phyloP scores from a whole-genome alignment of 2,113 vertebrate genomes.

The Gambusia holbrooki region DNA sequence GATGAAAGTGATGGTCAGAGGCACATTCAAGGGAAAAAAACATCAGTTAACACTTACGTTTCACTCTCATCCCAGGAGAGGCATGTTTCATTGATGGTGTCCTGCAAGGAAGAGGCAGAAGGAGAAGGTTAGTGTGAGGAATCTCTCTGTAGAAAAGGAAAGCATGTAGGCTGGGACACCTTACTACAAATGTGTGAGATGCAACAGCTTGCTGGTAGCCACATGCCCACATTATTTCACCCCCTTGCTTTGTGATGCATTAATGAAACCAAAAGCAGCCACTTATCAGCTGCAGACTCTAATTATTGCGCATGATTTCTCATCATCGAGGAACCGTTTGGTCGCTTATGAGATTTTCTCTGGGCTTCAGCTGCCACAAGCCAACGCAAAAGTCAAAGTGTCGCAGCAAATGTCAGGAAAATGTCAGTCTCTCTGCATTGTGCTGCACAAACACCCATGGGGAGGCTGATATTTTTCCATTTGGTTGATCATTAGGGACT shows the following conservation, averaged over 20 bases:
- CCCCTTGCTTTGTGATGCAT: conserved; percentile 16
- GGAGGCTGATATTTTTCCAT: conserved; percentile 41
- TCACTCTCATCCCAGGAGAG: conserved; percentile 94
- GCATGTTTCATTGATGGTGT: conserved; percentile 96
- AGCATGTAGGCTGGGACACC: conserved; percentile 31
- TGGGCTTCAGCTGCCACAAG: conserved; percentile 30
- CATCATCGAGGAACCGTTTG: conserved; percentile 26
- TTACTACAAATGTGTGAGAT: conserved; percentile 57
- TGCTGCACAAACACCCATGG: conserved; percentile 53
- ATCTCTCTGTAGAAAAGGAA: conserved; percentile 33
- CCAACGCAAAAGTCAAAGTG: conserved; percentile 56
- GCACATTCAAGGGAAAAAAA: conserved; percentile 26
- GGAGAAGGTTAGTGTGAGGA: conserved; percentile 48
- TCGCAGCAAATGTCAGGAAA: conserved; percentile 73
- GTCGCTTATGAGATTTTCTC: conserved; percentile 45
- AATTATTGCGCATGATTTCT: conserved; percentile 42
- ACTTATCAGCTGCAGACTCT: conserved; percentile 29
- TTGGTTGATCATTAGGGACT: conserved; percentile 72
- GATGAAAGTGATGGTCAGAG: conserved; percentile 10
- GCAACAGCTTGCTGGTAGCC: conserved; percentile 55
- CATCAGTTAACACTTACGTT: conserved; percentile 83
- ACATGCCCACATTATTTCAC: conserved; percentile 45
- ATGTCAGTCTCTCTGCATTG: conserved; percentile 64
- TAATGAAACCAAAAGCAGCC: conserved; percentile 45
- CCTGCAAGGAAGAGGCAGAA: conserved; percentile 78